These are phyloP conservation scores for Astropecten irregularis DNA, from an alignment of 53 echinoderm and acorn worm species.

Conservation along the genomic window DNA sequence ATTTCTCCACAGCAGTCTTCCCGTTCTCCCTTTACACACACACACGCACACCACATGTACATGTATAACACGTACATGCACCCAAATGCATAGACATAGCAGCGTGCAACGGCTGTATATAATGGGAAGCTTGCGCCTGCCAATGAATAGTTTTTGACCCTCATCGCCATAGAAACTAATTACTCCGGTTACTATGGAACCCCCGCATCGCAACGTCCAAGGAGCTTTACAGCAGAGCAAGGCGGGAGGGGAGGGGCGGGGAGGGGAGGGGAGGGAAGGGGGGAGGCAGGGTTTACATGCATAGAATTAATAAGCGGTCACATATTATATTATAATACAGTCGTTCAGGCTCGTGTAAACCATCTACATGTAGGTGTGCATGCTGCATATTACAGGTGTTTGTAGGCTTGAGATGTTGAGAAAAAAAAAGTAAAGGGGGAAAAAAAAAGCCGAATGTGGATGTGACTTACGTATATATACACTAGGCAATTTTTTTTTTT, in stretches of 20 bases:
- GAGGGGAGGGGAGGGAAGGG: too few species aligned
- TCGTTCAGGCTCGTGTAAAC: too few species aligned
- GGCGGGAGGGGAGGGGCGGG: background rate
- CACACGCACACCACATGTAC: background rate
- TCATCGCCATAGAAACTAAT: conserved; percentile 58
- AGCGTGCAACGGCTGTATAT: background rate
- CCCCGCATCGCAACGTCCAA: conserved; percentile 43
- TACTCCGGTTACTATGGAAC: conserved; percentile 49
- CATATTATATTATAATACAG: conserved; percentile 50
- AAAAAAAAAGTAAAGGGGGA: too few species aligned
- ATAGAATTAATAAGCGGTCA: conserved; percentile 54
- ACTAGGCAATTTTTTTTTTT: too few species aligned
- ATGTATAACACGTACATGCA: too few species aligned
- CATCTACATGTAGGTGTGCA: conserved; percentile 22
- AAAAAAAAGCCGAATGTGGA: too few species aligned
- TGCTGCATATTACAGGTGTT: conserved; percentile 49
- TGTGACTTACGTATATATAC: too few species aligned
- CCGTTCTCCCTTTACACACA: background rate
- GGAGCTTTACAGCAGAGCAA: background rate
- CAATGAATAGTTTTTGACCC: conserved; percentile 57
- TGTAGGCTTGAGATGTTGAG: too few species aligned
- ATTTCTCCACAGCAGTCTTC: conserved; percentile 3
- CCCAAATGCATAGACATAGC: too few species aligned
- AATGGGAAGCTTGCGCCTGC: conserved; percentile 26
- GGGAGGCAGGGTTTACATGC: conserved; percentile 4